These are phyloP conservation scores for Eucriotettix oculatus DNA, from an alignment of 2,888 invertebrate genomes.

Conservation along the genomic window DNA sequence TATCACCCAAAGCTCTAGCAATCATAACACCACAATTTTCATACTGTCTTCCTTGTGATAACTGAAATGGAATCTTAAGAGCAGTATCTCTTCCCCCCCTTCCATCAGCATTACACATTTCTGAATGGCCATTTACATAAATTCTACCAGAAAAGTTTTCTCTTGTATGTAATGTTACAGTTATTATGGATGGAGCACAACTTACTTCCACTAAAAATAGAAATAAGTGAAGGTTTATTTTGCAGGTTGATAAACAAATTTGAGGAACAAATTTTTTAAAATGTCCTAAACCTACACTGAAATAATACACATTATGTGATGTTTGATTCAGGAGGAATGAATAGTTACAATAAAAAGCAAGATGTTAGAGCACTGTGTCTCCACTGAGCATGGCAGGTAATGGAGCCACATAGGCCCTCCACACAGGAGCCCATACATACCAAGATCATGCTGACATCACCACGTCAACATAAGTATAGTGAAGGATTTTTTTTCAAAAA, in stretches of 20 bases:
- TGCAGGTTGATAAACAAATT: neutral
- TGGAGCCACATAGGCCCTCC: no score
- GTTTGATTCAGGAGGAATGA: neutral
- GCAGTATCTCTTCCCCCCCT: conserved; percentile 31
- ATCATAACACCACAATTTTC: conserved; percentile 37
- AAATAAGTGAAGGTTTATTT: neutral
- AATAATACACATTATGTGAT: neutral
- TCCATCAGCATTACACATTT: conserved; percentile 47
- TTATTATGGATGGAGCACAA: conserved; percentile 53
- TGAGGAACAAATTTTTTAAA: neutral
- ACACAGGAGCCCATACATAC: no score
- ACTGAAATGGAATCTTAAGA: conserved; percentile 37
- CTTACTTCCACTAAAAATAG: conserved; percentile 50
- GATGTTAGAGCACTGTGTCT: no score
- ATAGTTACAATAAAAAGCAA: no score
- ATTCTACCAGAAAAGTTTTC: conserved; percentile 47
- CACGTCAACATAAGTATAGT: no score
- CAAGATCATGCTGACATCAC: no score
- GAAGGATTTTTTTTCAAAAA: no score
- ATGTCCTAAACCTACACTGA: neutral
- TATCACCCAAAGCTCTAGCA: conserved; percentile 31
- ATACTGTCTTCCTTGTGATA: conserved; percentile 12
- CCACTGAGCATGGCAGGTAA: no score
- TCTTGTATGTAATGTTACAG: conserved; percentile 36
- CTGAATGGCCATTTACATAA: conserved; percentile 65